These are phyloP conservation scores for Drosophila subsilvestris DNA, from an alignment of 2,888 invertebrate species.

Conservation along the genomic window DNA sequence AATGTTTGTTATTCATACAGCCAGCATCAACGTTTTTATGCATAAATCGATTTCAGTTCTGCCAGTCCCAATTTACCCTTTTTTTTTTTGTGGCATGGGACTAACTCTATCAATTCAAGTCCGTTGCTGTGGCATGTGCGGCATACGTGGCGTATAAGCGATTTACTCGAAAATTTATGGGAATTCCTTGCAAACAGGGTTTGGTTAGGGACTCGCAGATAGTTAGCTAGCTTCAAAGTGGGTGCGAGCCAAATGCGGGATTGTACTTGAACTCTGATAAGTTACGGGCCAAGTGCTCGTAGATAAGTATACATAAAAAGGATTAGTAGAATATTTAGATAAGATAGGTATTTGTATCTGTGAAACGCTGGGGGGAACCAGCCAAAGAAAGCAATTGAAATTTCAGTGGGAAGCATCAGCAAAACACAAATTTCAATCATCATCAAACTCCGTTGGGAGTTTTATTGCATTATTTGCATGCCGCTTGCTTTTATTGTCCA, in stretches of 20 bases:
- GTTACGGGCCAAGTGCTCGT: conserved; percentile 5
- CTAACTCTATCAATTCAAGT: conserved; percentile 61
- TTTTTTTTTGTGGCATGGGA: neutral
- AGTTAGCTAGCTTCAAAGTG: conserved; percentile 18
- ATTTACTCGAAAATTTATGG: conserved; percentile 54
- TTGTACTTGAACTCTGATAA: conserved; percentile 13
- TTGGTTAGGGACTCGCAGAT: conserved; percentile 11
- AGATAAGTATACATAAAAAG: conserved; percentile 18
- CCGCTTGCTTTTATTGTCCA: conserved; percentile 32
- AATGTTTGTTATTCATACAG: conserved; percentile 72
- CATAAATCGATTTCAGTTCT: conserved; percentile 75
- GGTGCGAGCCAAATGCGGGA: conserved; percentile 9
- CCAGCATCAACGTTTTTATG: conserved; percentile 62
- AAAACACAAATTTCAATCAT: conserved; percentile 24
- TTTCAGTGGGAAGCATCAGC: conserved; percentile 9
- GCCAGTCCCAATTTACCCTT: no score
- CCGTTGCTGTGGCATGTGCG: conserved; percentile 49
- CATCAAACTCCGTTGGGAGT: conserved; percentile 31
- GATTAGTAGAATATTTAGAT: conserved; percentile 33
- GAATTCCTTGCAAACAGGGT: conserved; percentile 21
- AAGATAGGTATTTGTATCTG: conserved; percentile 14
- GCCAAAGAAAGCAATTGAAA: conserved; percentile 32
- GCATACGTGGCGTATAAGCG: conserved; percentile 65
- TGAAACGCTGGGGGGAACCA: conserved; percentile 13
- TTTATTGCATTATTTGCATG: conserved; percentile 44